Percentiles rank a stretch among this genome's conserved stretches.
Evolutionary conservation across 2,797 vertebrate genomes (phyloP).

Genomic region (Nannoperca australis): DNA sequence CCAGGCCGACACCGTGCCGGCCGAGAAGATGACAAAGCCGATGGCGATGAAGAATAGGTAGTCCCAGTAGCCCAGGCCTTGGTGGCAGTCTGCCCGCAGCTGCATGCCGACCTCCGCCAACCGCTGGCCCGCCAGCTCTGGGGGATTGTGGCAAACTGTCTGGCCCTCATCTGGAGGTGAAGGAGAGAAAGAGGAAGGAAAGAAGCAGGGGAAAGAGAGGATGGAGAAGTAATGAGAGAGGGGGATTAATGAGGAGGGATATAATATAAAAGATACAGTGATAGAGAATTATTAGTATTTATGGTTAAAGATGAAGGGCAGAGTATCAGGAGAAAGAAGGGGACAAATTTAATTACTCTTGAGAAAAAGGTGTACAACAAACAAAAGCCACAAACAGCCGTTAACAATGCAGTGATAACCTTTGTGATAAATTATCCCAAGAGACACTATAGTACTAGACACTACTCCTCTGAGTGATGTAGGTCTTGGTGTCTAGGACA

Average conservation of each 20-base stretch:
- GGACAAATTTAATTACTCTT: conserved; percentile 49
- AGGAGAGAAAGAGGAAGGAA: conserved; percentile 19
- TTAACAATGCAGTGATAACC: conserved; percentile 73
- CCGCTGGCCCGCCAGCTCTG: conserved; percentile 85
- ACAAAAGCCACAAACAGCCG: conserved; percentile 41
- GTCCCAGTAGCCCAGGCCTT: conserved; percentile 90
- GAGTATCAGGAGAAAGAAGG: conserved; percentile 21
- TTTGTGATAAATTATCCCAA: conserved; percentile 71
- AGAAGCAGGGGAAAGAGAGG: background rate
- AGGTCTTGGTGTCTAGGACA: conserved; percentile 71
- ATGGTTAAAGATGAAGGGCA: conserved; percentile 45
- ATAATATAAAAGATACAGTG: conserved; percentile 22
- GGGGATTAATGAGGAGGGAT: conserved; percentile 40
- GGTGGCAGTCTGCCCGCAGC: conserved; percentile 90
- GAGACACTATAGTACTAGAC: conserved; percentile 44
- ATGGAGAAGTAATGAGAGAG: background rate
- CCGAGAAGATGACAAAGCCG: conserved; percentile 94
- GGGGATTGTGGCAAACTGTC: conserved; percentile 84
- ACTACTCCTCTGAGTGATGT: conserved; percentile 59
- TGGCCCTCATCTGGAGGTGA: conserved; percentile 83
- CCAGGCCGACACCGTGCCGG: conserved; percentile 92
- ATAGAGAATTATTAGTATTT: conserved; percentile 31
- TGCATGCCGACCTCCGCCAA: conserved; percentile 88
- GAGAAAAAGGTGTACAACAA: conserved; percentile 40
- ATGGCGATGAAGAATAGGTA: conserved; percentile 94